These are phyloP conservation scores for Elachura formosa DNA, from an alignment of 2,113 vertebrate species.

Conservation along the genomic window DNA sequence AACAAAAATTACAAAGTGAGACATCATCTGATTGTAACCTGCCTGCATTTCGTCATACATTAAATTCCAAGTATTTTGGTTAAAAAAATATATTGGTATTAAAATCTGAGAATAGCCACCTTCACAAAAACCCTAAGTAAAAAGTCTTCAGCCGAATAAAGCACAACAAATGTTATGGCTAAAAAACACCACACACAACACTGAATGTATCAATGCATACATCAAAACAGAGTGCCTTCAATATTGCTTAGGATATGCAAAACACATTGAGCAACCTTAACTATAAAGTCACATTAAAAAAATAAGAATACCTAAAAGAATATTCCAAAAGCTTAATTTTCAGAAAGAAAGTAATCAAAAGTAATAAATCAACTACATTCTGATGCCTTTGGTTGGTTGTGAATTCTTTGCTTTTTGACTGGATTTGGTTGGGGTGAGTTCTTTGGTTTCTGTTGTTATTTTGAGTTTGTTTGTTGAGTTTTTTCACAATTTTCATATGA, in stretches of 20 bases:
- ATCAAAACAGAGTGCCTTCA: background rate
- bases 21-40: background rate
- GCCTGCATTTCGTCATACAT: background rate
- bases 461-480: background rate
- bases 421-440: background rate
- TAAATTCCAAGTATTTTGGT: background rate
- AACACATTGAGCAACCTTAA: background rate
- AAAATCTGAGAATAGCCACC: background rate
- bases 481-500: background rate
- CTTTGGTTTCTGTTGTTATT: background rate
- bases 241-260: background rate
- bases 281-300: background rate
- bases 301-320: background rate
- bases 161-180: background rate
- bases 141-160: background rate
- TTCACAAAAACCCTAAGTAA: background rate
- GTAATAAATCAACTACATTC: background rate
- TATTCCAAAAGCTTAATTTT: background rate
- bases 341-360: background rate
- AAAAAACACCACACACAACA: background rate
- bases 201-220: background rate
- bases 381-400: background rate
- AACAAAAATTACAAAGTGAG: background rate
- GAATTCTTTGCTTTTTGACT: background rate
- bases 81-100: background rate